Base-by-base conservation (phyloP, 1,140 invertebrate species). In the Hermatobates lingyangjiaoensis region DNA sequence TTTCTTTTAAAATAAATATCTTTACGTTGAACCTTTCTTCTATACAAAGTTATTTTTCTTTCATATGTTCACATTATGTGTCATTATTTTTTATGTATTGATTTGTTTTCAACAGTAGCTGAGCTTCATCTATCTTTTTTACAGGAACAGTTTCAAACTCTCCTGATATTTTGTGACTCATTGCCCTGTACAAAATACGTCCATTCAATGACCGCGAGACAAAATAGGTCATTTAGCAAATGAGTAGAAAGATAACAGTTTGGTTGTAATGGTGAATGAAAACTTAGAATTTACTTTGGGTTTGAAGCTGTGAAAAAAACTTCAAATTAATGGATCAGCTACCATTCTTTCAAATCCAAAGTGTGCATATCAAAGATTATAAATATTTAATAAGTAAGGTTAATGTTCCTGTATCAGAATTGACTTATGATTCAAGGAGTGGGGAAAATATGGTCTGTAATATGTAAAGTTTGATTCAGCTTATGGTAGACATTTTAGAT, bases 321-420 rank as follows among this genome's bases (percentile, higher is more conserved):
- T 64, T 5, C 71, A 77, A 25, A 71, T 71, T 1, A 60, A 66
- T 0, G 84, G 88, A 2, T 75, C 73, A 24, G 68, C 95, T 1
- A 86, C 83, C 61, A 94, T 97, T 62, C 89, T 96, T 60, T 84
- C 86, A 61, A 98, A 98, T 66, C 83, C 87, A n/a, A 91, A 90
- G 62, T 98, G 1, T 98, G 94, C 64, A 66, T 77, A 3, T 66
- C 78, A 48, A 79, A 82, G 55, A 94, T 96, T 51, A 66, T n/a
- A n/a, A 80, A 24, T 66, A 68, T 12, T 64, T 87, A 3, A 62
- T 69, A 2, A 63, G 73, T 24, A 72, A 75, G 47, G 72, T 72
- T 0, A 57, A 59, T 0, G 40, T 83, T 18, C 67, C 71, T 12
- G 45, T 57, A n/a, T 53, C 42, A 3, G 48, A 56, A 26, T 89